A percentile compares a stretch with the other conserved stretches of the same genome.
phyloP scores from a whole-genome alignment of 2,113 vertebrate genomes.

The Terrapene triunguis region DNA sequence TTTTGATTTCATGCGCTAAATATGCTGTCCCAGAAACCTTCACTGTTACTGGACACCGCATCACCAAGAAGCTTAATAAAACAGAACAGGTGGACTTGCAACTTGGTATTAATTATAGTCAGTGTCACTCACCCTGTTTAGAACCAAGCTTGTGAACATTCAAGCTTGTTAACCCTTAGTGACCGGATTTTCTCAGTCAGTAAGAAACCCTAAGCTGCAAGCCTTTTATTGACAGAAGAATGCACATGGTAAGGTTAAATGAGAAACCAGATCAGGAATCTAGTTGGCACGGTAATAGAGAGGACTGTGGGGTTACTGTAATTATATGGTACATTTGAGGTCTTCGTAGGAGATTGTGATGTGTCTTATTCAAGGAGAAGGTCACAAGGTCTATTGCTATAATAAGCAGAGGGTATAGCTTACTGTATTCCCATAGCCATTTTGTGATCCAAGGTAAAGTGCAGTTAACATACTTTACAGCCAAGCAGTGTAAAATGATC shows the following conservation, averaged over 20 bases:
- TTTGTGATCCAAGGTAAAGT: not conserved
- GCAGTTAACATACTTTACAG: not conserved
- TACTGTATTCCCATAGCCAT: not conserved
- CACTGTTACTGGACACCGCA: not conserved
- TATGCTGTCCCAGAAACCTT: accelerated
- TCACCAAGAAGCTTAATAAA: not conserved
- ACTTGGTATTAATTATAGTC: not conserved
- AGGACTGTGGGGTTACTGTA: not conserved
- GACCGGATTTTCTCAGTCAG: not conserved
- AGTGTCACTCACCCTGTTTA: not conserved
- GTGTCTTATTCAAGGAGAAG: not conserved
- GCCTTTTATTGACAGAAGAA: not conserved
- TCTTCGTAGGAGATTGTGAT: not conserved
- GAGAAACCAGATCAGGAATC: not conserved
- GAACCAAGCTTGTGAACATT: not conserved
- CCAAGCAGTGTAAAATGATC: not conserved
- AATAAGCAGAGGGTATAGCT: not conserved
- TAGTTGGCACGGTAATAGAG: not conserved
- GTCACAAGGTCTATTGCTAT: not conserved
- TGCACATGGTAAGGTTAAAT: not conserved
- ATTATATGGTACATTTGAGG: not conserved
- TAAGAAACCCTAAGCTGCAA: not conserved
- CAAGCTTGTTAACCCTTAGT: not conserved
- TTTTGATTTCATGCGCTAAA: not conserved
- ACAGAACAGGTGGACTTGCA: not conserved